Base-by-base conservation (phyloP, 30 jellyfish, hydroid and myxozoan genomes). In the Hydractinia echinata region DNA sequence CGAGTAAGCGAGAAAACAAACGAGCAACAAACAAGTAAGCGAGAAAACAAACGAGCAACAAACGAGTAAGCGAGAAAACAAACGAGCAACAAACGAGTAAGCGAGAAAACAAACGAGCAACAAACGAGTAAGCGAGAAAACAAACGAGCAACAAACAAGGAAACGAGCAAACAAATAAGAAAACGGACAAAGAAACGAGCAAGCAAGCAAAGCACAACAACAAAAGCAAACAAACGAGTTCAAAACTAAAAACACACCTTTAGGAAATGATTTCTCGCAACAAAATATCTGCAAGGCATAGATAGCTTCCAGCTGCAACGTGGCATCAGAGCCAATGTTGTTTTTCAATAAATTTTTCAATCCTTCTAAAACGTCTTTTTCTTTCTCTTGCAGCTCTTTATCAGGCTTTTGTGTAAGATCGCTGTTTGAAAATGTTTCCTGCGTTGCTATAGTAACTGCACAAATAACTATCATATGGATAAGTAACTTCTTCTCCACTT, bases 281-380 rank as follows among this genome's bases (percentile, higher is more conserved):
- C 97, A 91, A 61, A 91, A 91, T 54, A 77, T 84, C 72, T 91
- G 97, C 83, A 91, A 82, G 44, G 91, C 78, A 72, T 91, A 91
- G 44, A 91, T 85, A 8, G 96, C 96, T 67, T 85, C 97, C 54
- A 91, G 71, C 94, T 91, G 84, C 7, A 49, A 9, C 11, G 18
- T 5, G 84, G 77, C 77, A n/a, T 89, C 80, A 16, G 81, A 86
- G 56, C 76, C 88, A 50, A 89, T 44, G 76, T 61, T 73, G 0
- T 81, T 66, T 55, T 81, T 84, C 54, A 89, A 54, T 82, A 89
- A 76, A 8, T 86, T 81, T 54, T 83, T 60, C 83, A 89, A 69
- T 8, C 66, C 64, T 50, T 76, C 89, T 68, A 89, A 69, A 62
- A 82, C 61, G 20, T 84, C 96, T 66, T 79, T 89, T 61, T 89